phyloP scores from a whole-genome alignment of 2,888 invertebrate species.

The Gerris lacustris region DNA sequence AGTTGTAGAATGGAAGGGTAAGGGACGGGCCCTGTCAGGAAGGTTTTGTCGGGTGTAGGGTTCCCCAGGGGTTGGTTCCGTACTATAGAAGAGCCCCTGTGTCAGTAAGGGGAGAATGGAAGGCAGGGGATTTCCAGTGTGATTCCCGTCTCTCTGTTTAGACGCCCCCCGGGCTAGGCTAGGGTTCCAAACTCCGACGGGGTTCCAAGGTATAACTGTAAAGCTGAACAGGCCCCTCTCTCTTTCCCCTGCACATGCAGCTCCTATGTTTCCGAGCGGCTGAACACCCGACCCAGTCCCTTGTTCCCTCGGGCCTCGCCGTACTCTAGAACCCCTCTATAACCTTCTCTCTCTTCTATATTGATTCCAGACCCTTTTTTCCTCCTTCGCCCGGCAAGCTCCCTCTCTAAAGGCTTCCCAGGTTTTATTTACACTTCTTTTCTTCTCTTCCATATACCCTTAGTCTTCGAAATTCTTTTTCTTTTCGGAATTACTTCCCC shows the following conservation, averaged over 20 bases:
- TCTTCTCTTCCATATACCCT: neutral
- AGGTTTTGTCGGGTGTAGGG: no score
- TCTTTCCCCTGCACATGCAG: neutral
- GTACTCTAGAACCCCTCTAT: neutral
- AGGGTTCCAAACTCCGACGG: no score
- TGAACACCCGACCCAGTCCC: neutral
- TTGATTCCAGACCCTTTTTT: slow-evolving; percentile 1
- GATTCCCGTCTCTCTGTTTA: no score
- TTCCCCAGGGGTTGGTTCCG: no score
- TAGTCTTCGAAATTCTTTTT: no score
- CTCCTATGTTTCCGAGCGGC: neutral
- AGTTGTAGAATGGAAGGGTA: no score
- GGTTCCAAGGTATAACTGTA: no score
- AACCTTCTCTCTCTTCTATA: neutral
- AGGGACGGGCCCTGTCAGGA: no score
- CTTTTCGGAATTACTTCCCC: neutral
- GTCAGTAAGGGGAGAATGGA: no score
- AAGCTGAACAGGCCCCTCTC: neutral
- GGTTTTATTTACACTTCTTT: slow-evolving; percentile 2
- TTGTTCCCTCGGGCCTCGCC: neutral
- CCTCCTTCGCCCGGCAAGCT: neutral
- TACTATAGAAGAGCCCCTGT: no score
- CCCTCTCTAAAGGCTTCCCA: neutral
- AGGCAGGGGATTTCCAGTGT: no score
- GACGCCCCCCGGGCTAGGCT: no score